A percentile compares a stretch with the other conserved stretches of the same genome.
Evolutionary conservation across 1,140 invertebrate genomes (phyloP).

Genomic region (Zaprionus taronus): DNA sequence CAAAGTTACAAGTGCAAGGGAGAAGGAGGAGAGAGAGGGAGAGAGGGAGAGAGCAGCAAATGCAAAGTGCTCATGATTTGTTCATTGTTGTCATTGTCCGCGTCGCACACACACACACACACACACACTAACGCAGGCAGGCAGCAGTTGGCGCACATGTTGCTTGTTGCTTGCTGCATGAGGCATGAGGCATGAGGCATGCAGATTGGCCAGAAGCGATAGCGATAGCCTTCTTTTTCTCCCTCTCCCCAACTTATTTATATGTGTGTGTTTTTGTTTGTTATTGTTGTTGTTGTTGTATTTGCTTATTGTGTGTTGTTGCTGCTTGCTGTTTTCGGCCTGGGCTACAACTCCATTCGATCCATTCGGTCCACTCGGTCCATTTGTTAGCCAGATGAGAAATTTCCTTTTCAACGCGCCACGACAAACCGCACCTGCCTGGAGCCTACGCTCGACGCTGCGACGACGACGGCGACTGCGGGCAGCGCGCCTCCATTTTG

Average conservation of each 20-base stretch:
- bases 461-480: slow-evolving; percentile 19
- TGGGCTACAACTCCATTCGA: slow-evolving; percentile 52
- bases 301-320: slow-evolving; percentile 25
- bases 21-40: background rate
- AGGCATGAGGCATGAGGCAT: slow-evolving; percentile 71
- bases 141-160: slow-evolving; percentile 7
- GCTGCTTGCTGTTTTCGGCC: slow-evolving; percentile 22
- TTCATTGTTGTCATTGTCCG: slow-evolving; percentile 78
- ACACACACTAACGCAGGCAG: slow-evolving; percentile 1
- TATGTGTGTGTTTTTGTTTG: slow-evolving; percentile 44
- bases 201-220: slow-evolving; percentile 79
- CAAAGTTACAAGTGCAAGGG: background rate
- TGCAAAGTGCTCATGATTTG: slow-evolving; percentile 79
- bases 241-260: slow-evolving; percentile 9
- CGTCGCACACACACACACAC: slow-evolving; percentile 7
- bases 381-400: slow-evolving; percentile 73
- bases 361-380: slow-evolving; percentile 55
- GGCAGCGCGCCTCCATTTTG: slow-evolving; percentile 52
- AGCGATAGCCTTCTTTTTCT: slow-evolving; percentile 76
- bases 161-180: slow-evolving; percentile 24
- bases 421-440: slow-evolving; percentile 59
- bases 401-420: slow-evolving; percentile 74
- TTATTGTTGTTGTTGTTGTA: slow-evolving; percentile 2
- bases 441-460: slow-evolving; percentile 2
- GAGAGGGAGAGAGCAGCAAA: slow-evolving; percentile 30